A percentile compares a stretch with the other conserved stretches of the same genome.
These are phyloP conservation scores for Neodiprion lecontei DNA, from an alignment of 1,140 invertebrate species.

Conservation along the genomic window DNA sequence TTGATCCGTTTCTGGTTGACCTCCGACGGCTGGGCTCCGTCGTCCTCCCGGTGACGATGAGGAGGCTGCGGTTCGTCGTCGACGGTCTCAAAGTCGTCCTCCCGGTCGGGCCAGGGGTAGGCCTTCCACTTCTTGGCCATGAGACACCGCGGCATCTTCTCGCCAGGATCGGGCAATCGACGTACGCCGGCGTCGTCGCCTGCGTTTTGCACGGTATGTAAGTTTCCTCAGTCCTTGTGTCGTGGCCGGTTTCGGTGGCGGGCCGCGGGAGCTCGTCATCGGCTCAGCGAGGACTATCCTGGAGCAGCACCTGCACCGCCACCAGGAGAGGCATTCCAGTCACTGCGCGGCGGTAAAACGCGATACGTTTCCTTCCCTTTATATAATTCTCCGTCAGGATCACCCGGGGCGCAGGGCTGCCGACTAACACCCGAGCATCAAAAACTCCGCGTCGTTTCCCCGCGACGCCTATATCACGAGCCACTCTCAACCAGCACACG, in stretches of 20 bases:
- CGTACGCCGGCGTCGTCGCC: constrained; percentile 36
- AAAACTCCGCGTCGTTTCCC: no score
- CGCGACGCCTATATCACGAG: no score
- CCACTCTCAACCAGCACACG: no score
- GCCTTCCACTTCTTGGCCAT: constrained; percentile 93
- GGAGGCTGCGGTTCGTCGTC: constrained; percentile 35
- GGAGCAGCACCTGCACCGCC: constrained; percentile 25
- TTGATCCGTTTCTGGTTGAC: constrained; percentile 19
- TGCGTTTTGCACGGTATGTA: constrained; percentile 37
- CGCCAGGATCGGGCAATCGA: constrained; percentile 10
- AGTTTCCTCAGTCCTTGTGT: constrained; percentile 29
- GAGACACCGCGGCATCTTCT: constrained; percentile 81
- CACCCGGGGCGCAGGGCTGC: no score
- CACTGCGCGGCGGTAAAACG: neutral
- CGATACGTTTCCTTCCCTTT: no score
- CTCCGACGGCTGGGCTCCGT: constrained; percentile 8
- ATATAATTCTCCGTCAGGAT: no score
- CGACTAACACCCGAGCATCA: no score
- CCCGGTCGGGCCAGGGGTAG: constrained; percentile 78
- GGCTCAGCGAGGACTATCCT: constrained; percentile 29
- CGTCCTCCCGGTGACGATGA: constrained; percentile 24
- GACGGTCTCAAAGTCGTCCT: constrained; percentile 57
- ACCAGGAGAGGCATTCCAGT: constrained; percentile 14
- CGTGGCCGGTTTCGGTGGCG: constrained; percentile 34
- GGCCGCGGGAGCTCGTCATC: constrained; percentile 35